Percentiles rank a stretch among this genome's conserved stretches.
These are phyloP conservation scores for Ceratosolen fusciceps DNA, from an alignment of 1,140 invertebrate species.

Conservation along the genomic window DNA sequence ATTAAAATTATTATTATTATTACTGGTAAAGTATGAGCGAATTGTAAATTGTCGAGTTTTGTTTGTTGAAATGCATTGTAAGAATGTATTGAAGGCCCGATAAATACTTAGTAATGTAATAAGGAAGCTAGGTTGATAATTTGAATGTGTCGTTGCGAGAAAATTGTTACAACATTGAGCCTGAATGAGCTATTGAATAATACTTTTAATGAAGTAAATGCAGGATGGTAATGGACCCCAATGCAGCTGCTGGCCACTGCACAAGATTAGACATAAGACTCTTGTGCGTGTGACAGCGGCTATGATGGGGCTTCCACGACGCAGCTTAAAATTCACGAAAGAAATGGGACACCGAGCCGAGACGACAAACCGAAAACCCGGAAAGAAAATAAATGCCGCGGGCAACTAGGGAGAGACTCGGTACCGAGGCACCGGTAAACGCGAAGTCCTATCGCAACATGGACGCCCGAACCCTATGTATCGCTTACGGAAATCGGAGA, in stretches of 20 bases:
- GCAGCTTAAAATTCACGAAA: slow-evolving; percentile 55
- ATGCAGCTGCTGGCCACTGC: slow-evolving; percentile 96
- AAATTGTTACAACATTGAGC: too few relatives aligned
- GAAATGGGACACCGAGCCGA: slow-evolving; percentile 50
- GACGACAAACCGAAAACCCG: slow-evolving; percentile 33
- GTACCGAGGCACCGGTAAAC: too few relatives aligned
- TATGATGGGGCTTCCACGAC: slow-evolving; percentile 81
- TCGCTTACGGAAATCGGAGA: slow-evolving; percentile 52
- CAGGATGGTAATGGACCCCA: slow-evolving; percentile 74
- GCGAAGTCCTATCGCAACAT: slow-evolving; percentile 57
- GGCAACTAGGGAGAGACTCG: slow-evolving; percentile 14
- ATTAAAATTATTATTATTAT: too few relatives aligned
- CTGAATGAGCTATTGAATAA: not conserved
- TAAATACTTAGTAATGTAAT: too few relatives aligned
- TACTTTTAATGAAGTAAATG: not conserved
- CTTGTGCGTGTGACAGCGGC: slow-evolving; percentile 98
- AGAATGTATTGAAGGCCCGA: too few relatives aligned
- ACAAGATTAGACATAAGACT: slow-evolving; percentile 92
- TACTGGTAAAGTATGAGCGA: too few relatives aligned
- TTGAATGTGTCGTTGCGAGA: not conserved
- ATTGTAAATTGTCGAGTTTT: too few relatives aligned
- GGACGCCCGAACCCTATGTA: slow-evolving; percentile 28
- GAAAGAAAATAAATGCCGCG: slow-evolving; percentile 35
- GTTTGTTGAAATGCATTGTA: too few relatives aligned
- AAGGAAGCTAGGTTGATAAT: too few relatives aligned